Evolutionary conservation across 2,113 vertebrate species (phyloP).

Genomic region (Pterocles gutturalis): DNA sequence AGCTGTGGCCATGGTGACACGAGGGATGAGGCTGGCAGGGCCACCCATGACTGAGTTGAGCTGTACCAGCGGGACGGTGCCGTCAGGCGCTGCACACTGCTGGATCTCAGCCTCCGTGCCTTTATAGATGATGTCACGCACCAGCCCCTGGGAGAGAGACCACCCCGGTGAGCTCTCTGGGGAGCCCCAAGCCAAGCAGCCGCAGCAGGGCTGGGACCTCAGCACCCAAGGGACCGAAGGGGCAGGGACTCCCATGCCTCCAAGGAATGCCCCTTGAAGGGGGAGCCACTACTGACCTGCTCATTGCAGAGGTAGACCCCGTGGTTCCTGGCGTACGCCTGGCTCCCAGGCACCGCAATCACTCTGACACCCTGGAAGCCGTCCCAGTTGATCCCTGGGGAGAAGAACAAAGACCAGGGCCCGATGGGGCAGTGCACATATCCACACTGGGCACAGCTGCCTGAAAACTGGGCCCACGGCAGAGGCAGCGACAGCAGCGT

Average conservation of each 20-base stretch:
- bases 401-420: neutral
- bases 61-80: constrained; percentile 88
- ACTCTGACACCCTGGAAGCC: constrained; percentile 87
- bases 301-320: constrained; percentile 86
- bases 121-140: constrained; percentile 88
- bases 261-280: neutral
- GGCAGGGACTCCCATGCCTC: neutral
- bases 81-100: constrained; percentile 77
- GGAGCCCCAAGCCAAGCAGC: neutral
- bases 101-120: constrained; percentile 81
- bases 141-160: constrained; percentile 74
- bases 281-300: constrained; percentile 72
- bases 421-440: rapidly evolving
- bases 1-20: neutral
- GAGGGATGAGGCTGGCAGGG: rapidly evolving
- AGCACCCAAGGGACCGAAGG: neutral
- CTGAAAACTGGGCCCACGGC: rapidly evolving
- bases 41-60: rapidly evolving
- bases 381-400: constrained; percentile 84
- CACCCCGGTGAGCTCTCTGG: neutral
- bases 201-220: neutral
- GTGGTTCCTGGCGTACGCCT: constrained; percentile 84
- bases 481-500: rapidly evolving
- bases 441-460: neutral
- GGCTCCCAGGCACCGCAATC: constrained; percentile 85